Evolutionary conservation across 2,113 vertebrate genomes (phyloP).

Genomic region (Ictalurus furcatus): DNA sequence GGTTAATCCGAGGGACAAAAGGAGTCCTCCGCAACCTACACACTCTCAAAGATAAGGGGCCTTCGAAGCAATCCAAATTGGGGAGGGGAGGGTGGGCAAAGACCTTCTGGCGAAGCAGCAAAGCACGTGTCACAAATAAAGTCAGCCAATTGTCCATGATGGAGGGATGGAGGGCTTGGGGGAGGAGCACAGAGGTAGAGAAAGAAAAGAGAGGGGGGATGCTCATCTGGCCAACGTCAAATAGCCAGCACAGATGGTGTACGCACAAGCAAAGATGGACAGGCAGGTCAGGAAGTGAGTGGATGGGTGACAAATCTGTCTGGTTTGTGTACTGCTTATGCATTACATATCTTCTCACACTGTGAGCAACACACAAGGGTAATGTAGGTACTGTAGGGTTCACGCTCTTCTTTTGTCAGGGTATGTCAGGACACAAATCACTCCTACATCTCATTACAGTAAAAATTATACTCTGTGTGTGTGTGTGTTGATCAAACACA

Average conservation of each 20-base stretch:
- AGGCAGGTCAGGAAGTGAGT: slow-evolving; percentile 8
- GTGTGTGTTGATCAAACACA: neutral
- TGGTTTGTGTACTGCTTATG: neutral
- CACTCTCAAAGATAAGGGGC: slow-evolving; percentile 35
- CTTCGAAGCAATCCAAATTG: neutral
- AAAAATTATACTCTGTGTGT: neutral
- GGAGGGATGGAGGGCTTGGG: slow-evolving; percentile 4
- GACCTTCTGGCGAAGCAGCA: slow-evolving; percentile 59
- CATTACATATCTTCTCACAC: neutral
- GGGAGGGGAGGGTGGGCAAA: slow-evolving; percentile 40
- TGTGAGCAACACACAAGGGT: neutral
- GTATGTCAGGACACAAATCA: slow-evolving; percentile 23
- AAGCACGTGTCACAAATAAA: slow-evolving; percentile 72
- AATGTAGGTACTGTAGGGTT: slow-evolving; percentile 17
- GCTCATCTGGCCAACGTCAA: slow-evolving; percentile 65
- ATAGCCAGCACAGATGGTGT: slow-evolving; percentile 72
- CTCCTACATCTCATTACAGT: slow-evolving; percentile 11
- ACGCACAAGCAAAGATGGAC: slow-evolving; percentile 59
- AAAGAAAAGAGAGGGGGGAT: slow-evolving; percentile 51
- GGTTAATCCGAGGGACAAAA: slow-evolving; percentile 71
- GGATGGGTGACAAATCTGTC: slow-evolving; percentile 10
- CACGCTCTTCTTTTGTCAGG: slow-evolving; percentile 18
- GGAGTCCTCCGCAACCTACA: slow-evolving; percentile 49
- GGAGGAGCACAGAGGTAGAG: slow-evolving; percentile 30
- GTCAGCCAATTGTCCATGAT: slow-evolving; percentile 61